phyloP scores from a whole-genome alignment of 2,797 vertebrate species.

The Sebastes steindachneri region DNA sequence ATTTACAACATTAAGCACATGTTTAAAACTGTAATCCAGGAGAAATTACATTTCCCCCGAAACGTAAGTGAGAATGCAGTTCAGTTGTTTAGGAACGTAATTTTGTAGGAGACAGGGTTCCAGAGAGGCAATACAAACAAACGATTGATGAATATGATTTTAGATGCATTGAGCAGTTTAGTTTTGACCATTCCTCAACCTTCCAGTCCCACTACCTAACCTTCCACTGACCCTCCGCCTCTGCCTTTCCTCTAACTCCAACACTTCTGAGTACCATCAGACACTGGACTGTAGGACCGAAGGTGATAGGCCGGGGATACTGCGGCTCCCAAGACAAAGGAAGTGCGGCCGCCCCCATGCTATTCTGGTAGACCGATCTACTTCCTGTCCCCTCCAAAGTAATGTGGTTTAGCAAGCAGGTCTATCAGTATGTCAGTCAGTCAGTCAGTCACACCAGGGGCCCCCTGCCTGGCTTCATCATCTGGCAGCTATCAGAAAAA shows the following conservation, averaged over 20 bases:
- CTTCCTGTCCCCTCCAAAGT: conserved; percentile 57
- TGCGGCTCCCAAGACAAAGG: conserved; percentile 49
- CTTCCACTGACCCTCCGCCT: neutral
- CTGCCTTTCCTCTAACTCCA: conserved; percentile 20
- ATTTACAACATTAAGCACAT: too few species aligned
- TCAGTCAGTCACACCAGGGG: conserved; percentile 26
- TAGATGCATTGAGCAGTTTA: neutral
- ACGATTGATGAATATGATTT: neutral
- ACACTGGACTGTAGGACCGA: conserved; percentile 25
- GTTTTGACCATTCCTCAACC: neutral
- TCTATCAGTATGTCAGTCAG: conserved; percentile 45
- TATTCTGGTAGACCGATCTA: conserved; percentile 21
- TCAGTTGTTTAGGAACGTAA: too few species aligned
- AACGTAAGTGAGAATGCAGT: too few species aligned
- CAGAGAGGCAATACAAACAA: too few species aligned
- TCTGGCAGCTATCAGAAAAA: conserved; percentile 81
- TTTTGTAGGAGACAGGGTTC: too few species aligned
- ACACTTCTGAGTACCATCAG: neutral
- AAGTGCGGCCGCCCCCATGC: conserved; percentile 41
- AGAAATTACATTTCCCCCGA: too few species aligned
- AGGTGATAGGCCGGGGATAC: conserved; percentile 30
- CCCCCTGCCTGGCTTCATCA: conserved; percentile 54
- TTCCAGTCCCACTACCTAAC: neutral
- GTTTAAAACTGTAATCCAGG: too few species aligned
- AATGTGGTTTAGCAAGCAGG: conserved; percentile 7